phyloP scores from a whole-genome alignment of 2,113 vertebrate species.

The Erythrocercus mccallii region DNA sequence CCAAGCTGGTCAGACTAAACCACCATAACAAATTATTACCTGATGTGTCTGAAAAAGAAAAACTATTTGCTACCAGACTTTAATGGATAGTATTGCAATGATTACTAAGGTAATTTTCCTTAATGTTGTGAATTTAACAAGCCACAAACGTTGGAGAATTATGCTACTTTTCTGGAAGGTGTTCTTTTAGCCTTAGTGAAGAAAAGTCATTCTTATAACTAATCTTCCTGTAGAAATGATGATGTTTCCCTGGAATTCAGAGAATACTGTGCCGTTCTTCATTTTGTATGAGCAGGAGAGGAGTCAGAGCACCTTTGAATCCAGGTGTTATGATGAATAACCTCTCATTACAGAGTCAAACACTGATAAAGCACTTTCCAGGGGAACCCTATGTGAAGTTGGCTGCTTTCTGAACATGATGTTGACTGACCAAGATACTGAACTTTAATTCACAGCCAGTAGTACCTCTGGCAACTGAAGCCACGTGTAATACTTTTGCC shows the following conservation, averaged over 20 bases:
- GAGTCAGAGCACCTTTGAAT: conserved; percentile 1
- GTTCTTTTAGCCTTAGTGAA: conserved; percentile 25
- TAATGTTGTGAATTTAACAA: neutral
- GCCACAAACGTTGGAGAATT: neutral
- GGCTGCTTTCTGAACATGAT: neutral
- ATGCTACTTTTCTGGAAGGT: neutral
- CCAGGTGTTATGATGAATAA: neutral
- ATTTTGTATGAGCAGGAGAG: neutral
- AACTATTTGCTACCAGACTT: neutral
- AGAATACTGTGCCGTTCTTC: neutral
- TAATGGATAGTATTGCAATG: neutral
- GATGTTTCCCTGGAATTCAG: neutral
- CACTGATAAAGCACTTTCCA: neutral
- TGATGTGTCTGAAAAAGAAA: neutral
- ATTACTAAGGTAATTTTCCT: conserved; percentile 15
- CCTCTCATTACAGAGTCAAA: neutral
- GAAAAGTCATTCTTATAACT: neutral
- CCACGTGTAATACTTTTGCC: neutral
- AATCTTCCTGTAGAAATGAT: neutral
- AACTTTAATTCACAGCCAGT: neutral
- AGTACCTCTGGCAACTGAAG: neutral
- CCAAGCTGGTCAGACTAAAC: neutral
- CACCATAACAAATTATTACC: neutral
- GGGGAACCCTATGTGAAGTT: neutral
- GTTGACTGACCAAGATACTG: neutral